phyloP scores from a whole-genome alignment of 1,140 invertebrate genomes.

The Branchinecta lynchi region DNA sequence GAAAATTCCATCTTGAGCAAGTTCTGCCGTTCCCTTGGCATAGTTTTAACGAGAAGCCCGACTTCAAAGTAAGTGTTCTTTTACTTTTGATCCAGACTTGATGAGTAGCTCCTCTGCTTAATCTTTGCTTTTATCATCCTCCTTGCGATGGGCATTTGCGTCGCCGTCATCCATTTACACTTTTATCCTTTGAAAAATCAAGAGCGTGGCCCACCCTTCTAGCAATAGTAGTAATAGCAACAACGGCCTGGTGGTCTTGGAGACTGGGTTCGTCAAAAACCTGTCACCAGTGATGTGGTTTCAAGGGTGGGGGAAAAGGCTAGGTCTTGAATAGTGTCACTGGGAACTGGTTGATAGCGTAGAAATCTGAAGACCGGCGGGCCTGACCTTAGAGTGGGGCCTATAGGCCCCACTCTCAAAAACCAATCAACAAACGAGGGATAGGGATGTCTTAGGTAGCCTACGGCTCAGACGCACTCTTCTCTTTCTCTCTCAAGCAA shows the following conservation, averaged over 20 bases:
- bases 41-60: not conserved
- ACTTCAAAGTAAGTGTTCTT: not conserved
- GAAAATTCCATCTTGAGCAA: not conserved
- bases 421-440: no score
- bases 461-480: no score
- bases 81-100: not conserved
- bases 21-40: not conserved
- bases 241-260: not conserved
- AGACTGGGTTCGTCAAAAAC: no score
- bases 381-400: no score
- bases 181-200: not conserved
- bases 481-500: no score
- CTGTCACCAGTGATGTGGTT: no score
- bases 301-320: no score
- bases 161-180: not conserved
- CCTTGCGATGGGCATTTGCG: not conserved
- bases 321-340: no score
- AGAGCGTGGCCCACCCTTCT: not conserved
- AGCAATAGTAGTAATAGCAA: not conserved
- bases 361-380: no score
- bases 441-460: no score
- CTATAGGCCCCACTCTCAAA: no score
- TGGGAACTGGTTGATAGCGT: no score
- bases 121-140: not conserved
- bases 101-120: not conserved